phyloP scores from a whole-genome alignment of 2,797 vertebrate genomes.

The Betta splendens region DNA sequence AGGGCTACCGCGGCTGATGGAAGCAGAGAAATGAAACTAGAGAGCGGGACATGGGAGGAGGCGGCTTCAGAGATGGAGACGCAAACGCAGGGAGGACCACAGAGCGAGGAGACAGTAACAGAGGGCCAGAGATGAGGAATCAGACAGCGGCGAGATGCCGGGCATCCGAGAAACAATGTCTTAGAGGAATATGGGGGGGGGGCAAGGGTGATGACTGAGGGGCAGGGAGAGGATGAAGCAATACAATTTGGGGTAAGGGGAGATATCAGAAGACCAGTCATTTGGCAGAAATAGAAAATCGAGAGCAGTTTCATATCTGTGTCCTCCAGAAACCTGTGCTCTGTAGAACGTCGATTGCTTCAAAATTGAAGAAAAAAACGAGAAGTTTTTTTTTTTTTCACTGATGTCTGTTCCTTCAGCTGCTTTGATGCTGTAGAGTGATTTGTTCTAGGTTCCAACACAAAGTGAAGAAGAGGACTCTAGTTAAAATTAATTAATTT shows the following conservation, averaged over 20 bases:
- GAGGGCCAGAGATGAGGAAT: conserved; percentile 46
- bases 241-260: conserved; percentile 60
- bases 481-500: conserved; percentile 40
- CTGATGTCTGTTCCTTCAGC: conserved; percentile 13
- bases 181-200: conserved; percentile 60
- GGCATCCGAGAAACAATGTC: conserved; percentile 57
- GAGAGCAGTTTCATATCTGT: conserved; percentile 54
- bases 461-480: conserved; percentile 4
- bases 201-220: conserved; percentile 42
- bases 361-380: conserved; percentile 35
- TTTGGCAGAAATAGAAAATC: conserved; percentile 68
- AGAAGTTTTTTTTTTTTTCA: conserved; percentile 11
- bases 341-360: conserved; percentile 48
- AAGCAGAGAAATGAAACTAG: conserved; percentile 69
- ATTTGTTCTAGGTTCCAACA: conserved; percentile 29
- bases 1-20: conserved; percentile 51
- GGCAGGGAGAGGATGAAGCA: conserved; percentile 51
- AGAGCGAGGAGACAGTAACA: conserved; percentile 37
- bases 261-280: conserved; percentile 54
- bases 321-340: conserved; percentile 51
- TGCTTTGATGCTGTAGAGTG: conserved; percentile 25
- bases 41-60: conserved; percentile 17
- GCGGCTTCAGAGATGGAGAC: too few species aligned
- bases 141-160: conserved; percentile 38
- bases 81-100: conserved; percentile 50